These are phyloP conservation scores for Cassiopea andromeda DNA, from an alignment of 30 jellyfish, hydroid and myxozoan species.

Conservation along the genomic window DNA sequence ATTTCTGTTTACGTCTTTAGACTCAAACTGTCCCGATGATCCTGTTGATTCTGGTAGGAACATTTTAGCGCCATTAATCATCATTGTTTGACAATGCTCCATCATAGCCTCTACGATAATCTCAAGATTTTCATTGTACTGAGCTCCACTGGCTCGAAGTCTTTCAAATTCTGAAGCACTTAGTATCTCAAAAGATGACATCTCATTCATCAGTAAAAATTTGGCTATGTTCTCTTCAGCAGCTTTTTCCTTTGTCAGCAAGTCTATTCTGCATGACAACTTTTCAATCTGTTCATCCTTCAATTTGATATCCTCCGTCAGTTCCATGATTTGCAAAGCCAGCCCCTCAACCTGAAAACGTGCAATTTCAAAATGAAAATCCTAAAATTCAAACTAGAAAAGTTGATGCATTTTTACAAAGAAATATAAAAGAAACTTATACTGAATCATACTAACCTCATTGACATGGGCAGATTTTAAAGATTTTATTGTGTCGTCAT, in stretches of 20 bases:
- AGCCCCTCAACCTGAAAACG: slow-evolving; percentile 14
- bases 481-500: slow-evolving; percentile 1
- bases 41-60: not conserved
- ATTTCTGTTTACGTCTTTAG: not conserved
- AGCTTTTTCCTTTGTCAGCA: not conserved
- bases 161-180: slow-evolving; percentile 44
- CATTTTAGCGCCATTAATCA: slow-evolving; percentile 19
- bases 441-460: slow-evolving; percentile 17
- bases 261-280: slow-evolving; percentile 23
- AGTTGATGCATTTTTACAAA: not conserved
- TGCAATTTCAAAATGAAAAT: not conserved
- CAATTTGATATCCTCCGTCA: slow-evolving; percentile 28
- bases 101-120: slow-evolving; percentile 5
- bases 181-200: slow-evolving; percentile 54
- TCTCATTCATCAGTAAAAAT: slow-evolving; percentile 49
- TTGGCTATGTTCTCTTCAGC: slow-evolving; percentile 55
- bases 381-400: too few species aligned
- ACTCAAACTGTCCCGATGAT: not conserved
- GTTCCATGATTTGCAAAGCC: slow-evolving; percentile 9
- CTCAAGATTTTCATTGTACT: not conserved
- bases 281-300: slow-evolving; percentile 30
- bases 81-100: slow-evolving; percentile 30
- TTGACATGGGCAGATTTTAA: not conserved
- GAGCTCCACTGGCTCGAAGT: not conserved
- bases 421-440: not conserved